Base-by-base conservation (phyloP, 2,113 vertebrate species). In the Oxyruncus cristatus region DNA sequence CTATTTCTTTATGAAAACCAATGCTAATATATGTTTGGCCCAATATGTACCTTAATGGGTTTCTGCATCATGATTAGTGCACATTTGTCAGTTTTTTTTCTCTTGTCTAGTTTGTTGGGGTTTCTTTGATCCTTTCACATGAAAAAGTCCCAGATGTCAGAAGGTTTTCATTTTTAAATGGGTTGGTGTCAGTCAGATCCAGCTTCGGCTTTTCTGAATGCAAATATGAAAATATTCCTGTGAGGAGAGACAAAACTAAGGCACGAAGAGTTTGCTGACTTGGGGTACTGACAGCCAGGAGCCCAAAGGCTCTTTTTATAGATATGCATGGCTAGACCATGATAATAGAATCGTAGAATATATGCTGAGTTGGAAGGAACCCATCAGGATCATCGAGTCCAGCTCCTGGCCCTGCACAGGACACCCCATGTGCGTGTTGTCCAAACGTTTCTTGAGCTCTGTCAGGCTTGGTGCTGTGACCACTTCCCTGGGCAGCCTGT, bases 371-470 rank as follows among this genome's bases (percentile, higher is more conserved):
- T 65, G 4, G 35, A 32, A 65, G 16, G 8, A 7, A 42, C 13
- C 8, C 41, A 9, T 26, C 4, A 18, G 21, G 7, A 56, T 18
- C 8, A 21, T 5, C 0, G 4, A 56, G 24, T 5, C 20, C 41
- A 37, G 1, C n/a, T 41, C 30, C n/a, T 56, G 41, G 30, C 30
- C 35, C 30, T 41, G 66, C 41, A 47, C 12, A 63, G 24, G 24
- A 30, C 55, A n/a, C 5, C 3, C 12, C 41, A 63, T 13, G n/a
- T 23, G 26, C 28, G 23, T 2, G 2, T 13, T 46, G 23, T 53
- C 8, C 41, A 33, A 62, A 39, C 0, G 0, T 5, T 52, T 41
- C 35, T 12, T 71, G n/a, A 28, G 2, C 8, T 20, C 39, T 1
- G 2, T 4, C 39, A 19, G 8, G 11, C n/a, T 86, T n/a, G 39